phyloP scores from a whole-genome alignment of 2,113 vertebrate genomes.

The Paracanthobrama guichenoti region DNA sequence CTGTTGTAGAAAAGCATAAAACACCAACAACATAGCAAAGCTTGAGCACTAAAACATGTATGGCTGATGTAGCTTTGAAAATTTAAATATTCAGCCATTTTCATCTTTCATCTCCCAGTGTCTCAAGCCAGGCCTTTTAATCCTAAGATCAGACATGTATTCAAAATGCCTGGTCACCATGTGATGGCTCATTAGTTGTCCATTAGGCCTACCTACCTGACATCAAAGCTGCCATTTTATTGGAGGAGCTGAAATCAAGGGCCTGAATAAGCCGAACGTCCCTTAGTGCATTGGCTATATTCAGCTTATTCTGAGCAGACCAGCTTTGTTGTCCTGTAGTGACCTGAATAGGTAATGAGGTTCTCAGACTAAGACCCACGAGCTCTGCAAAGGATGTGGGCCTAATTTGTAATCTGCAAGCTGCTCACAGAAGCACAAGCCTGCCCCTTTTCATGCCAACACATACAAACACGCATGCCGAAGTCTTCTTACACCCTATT shows the following conservation, averaged over 20 bases:
- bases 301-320: conserved; percentile 58
- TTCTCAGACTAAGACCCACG: conserved; percentile 44
- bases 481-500: background rate
- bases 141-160: conserved; percentile 45
- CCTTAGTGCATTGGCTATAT: conserved; percentile 50
- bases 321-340: conserved; percentile 59
- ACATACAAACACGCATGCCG: conserved; percentile 18
- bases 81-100: conserved; percentile 11
- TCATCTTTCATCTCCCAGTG: conserved; percentile 20
- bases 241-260: conserved; percentile 52
- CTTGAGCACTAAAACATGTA: background rate
- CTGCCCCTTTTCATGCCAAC: conserved; percentile 41
- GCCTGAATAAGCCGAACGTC: conserved; percentile 47
- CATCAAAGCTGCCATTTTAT: conserved; percentile 61
- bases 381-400: conserved; percentile 11
- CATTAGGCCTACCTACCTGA: conserved; percentile 63
- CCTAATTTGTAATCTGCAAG: conserved; percentile 46
- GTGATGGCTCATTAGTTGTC: conserved; percentile 66
- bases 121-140: conserved; percentile 42
- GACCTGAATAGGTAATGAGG: conserved; percentile 58
- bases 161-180: conserved; percentile 53
- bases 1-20: background rate
- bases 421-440: conserved; percentile 35
- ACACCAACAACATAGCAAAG: background rate
- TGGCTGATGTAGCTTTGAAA: conserved; percentile 8